Evolutionary conservation across 2,888 invertebrate species (phyloP).

Genomic region (Meghimatium bilineatum): DNA sequence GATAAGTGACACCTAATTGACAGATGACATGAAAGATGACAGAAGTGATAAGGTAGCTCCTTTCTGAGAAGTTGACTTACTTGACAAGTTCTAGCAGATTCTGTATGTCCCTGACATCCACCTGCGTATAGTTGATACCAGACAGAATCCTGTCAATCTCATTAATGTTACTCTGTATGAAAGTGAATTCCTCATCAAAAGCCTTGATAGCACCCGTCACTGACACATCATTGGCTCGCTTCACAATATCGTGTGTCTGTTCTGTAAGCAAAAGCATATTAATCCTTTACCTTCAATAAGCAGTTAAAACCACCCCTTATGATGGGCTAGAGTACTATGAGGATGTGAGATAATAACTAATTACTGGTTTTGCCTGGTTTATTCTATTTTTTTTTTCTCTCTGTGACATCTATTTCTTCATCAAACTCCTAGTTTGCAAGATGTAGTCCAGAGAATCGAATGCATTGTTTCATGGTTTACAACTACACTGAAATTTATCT

Average conservation of each 20-base stretch:
- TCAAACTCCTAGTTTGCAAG: too few species aligned
- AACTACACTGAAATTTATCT: too few species aligned
- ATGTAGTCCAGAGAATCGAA: too few species aligned
- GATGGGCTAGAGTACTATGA: too few species aligned
- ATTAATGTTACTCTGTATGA: slow-evolving; percentile 90
- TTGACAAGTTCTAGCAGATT: slow-evolving; percentile 78
- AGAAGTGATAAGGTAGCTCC: background rate
- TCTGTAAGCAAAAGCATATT: slow-evolving; percentile 72
- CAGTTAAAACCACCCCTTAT: too few species aligned
- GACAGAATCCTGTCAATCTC: slow-evolving; percentile 88
- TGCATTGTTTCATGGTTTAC: too few species aligned
- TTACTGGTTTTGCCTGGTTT: too few species aligned
- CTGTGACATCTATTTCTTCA: too few species aligned
- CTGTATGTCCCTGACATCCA: slow-evolving; percentile 79
- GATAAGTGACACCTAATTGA: background rate
- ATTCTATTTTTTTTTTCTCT: too few species aligned
- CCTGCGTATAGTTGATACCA: slow-evolving; percentile 84
- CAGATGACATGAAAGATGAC: background rate
- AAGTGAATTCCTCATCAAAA: slow-evolving; percentile 95
- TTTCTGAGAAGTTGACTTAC: slow-evolving; percentile 74
- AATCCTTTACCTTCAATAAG: too few species aligned
- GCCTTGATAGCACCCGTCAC: slow-evolving; percentile 97
- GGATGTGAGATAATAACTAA: too few species aligned
- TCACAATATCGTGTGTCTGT: slow-evolving; percentile 88
- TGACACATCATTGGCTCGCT: slow-evolving; percentile 93